A percentile compares a stretch with the other conserved stretches of the same genome.
Evolutionary conservation across 2,113 vertebrate genomes (phyloP).

Genomic region (Zosterops japonicus): DNA sequence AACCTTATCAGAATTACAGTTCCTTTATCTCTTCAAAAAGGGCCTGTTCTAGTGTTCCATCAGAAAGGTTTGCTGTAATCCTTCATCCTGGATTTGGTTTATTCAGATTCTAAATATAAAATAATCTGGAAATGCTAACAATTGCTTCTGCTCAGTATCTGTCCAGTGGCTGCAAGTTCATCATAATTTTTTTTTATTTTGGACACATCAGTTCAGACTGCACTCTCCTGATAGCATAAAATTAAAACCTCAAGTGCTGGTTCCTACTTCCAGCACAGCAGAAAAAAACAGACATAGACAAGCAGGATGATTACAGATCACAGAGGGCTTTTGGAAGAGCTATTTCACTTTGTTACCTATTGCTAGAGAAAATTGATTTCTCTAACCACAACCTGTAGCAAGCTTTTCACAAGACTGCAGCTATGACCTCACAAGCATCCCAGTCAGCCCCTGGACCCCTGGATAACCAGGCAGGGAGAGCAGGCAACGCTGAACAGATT

Average conservation of each 20-base stretch:
- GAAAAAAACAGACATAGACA: background rate
- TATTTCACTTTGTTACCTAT: background rate
- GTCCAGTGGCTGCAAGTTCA: background rate
- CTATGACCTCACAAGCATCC: background rate
- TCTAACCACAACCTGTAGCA: background rate
- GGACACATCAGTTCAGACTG: background rate
- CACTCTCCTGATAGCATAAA: background rate
- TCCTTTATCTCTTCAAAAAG: constrained; percentile 19
- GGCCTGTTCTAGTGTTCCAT: background rate
- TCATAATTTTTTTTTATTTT: background rate
- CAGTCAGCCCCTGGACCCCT: background rate
- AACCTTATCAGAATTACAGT: constrained; percentile 2
- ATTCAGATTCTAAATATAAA: constrained; percentile 37
- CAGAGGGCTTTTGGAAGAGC: background rate
- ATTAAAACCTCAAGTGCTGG: constrained; percentile 4
- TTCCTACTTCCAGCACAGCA: background rate
- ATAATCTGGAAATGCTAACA: background rate
- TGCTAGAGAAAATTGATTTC: constrained; percentile 21
- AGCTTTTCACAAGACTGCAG: background rate
- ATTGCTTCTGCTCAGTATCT: background rate
- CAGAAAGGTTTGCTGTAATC: background rate
- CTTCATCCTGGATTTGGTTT: constrained; percentile 11
- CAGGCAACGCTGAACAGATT: background rate
- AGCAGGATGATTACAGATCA: background rate
- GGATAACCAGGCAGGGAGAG: background rate